Percentiles rank a stretch among this genome's conserved stretches.
Conservation (phyloP, 2,888 invertebrate genomes). For the Lamellibrachia satsuma region DNA sequence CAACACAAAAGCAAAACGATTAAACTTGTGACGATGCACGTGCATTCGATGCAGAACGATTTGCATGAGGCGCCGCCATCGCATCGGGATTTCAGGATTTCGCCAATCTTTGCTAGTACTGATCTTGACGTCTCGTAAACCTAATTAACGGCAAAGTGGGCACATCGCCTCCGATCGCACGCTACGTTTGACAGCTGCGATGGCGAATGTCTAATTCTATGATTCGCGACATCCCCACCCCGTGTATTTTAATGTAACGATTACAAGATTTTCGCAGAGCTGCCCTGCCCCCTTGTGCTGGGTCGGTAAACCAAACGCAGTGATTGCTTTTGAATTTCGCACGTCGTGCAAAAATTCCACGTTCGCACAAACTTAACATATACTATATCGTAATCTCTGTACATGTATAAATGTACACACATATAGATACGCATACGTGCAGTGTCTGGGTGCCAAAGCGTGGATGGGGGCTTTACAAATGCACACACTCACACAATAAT, state of each 20-base stretch:
- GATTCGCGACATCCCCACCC: not conserved
- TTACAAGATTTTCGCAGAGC: not conserved
- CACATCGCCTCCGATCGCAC: not conserved
- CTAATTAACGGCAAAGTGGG: constrained; percentile 9
- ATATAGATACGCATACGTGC: not conserved
- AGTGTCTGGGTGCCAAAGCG: constrained; percentile 2
- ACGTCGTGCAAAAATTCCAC: not conserved
- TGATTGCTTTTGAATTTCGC: not conserved
- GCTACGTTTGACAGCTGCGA: not conserved
- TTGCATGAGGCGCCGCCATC: too few relatives aligned
- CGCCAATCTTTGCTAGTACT: not conserved
- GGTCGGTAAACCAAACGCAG: not conserved
- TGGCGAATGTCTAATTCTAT: not conserved
- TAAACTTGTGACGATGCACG: not conserved
- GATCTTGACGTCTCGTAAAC: not conserved
- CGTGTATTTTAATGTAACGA: not conserved
- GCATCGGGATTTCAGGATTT: not conserved
- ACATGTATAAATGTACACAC: not conserved
- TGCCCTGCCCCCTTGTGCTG: not conserved
- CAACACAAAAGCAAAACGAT: not conserved
- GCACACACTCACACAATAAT: constrained; percentile 10
- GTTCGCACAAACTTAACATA: not conserved
- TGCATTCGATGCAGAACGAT: not conserved
- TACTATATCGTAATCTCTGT: too few relatives aligned
- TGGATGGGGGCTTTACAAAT: constrained; percentile 7